Percentiles rank a stretch among this genome's conserved stretches.
phyloP scores from a whole-genome alignment of 2,113 vertebrate species.

The Bubo scandiacus region DNA sequence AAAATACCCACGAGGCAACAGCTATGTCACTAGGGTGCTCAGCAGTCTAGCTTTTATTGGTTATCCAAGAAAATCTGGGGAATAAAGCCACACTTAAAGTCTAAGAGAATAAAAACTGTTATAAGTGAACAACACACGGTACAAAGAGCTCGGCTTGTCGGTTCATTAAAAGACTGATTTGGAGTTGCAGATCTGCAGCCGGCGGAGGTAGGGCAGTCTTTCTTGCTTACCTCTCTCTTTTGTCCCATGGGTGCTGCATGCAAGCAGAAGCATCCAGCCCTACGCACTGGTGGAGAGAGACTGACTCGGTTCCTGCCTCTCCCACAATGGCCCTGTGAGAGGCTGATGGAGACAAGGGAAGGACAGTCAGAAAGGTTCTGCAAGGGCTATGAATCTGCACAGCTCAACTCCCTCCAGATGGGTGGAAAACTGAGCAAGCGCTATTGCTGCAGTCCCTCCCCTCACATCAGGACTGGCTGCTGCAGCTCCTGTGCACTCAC shows the following conservation, averaged over 20 bases:
- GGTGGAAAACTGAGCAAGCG: background rate
- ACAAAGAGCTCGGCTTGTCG: background rate
- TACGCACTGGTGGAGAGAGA: background rate
- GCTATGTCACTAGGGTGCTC: background rate
- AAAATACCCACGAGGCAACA: background rate
- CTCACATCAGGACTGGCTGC: background rate
- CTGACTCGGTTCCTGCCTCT: background rate
- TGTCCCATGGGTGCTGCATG: background rate
- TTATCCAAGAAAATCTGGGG: background rate
- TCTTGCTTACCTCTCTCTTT: background rate
- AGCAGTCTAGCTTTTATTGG: background rate
- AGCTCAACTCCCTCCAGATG: background rate
- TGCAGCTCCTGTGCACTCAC: background rate
- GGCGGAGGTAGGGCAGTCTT: background rate
- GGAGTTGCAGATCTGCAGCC: background rate
- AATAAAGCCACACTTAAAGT: background rate
- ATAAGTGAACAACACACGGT: background rate
- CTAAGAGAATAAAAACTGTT: background rate
- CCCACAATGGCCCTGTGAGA: accelerated
- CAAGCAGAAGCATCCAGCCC: background rate
- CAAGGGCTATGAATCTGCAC: background rate
- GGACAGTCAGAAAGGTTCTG: background rate
- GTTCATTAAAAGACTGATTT: background rate
- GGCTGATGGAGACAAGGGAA: background rate
- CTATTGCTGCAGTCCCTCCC: background rate